A percentile compares a stretch with the other conserved stretches of the same genome.
Conservation (phyloP, 2,113 vertebrate genomes). For the Hyaena hyaena region DNA sequence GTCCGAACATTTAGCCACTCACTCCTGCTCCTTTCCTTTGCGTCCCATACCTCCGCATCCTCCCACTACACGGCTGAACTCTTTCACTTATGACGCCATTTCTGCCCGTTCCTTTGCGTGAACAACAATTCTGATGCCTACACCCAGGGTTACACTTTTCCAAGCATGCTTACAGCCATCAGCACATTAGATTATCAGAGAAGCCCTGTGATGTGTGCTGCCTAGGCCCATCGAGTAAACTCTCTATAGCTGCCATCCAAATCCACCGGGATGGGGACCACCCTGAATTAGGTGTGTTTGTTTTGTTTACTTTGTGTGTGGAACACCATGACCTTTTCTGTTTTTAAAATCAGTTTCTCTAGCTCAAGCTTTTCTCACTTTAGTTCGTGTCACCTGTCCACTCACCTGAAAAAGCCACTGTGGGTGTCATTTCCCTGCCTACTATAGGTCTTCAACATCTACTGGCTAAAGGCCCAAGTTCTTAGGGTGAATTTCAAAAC, state of each 20-base stretch:
- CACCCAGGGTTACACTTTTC: neutral
- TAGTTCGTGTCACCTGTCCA: neutral
- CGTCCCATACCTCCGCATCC: neutral
- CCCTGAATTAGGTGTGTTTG: neutral
- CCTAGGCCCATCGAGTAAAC: neutral
- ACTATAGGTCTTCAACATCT: neutral
- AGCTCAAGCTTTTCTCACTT: neutral
- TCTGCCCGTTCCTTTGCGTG: neutral
- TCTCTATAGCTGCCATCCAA: neutral
- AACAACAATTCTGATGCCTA: neutral
- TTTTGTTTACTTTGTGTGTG: neutral
- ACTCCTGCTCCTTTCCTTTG: neutral
- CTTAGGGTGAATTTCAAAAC: neutral
- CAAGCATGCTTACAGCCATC: neutral
- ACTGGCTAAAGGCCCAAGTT: neutral
- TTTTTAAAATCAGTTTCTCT: neutral
- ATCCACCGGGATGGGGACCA: too few relatives aligned
- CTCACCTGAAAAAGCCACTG: neutral
- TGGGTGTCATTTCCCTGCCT: neutral
- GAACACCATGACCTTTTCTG: neutral
- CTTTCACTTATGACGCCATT: neutral
- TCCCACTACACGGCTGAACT: too few relatives aligned
- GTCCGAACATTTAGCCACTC: neutral
- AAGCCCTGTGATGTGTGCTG: neutral
- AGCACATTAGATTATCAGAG: neutral